A percentile compares a stretch with the other conserved stretches of the same genome.
phyloP scores from a whole-genome alignment of 2,888 invertebrate genomes.

The Celastrina argiolus region DNA sequence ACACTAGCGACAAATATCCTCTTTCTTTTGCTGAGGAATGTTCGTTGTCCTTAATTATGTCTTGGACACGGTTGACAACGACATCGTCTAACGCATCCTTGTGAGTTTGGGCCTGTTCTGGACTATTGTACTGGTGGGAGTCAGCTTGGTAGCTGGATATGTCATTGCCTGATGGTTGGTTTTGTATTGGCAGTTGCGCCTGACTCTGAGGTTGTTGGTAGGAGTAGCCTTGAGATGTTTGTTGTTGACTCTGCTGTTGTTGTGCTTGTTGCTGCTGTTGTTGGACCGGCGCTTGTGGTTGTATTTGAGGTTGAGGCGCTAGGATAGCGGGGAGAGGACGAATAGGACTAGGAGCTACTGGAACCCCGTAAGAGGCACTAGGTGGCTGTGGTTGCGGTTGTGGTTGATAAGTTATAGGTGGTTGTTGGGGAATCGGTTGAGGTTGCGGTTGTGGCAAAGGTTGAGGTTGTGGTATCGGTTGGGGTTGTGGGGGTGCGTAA shows the following conservation, averaged over 20 bases:
- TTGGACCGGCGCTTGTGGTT: conserved; percentile 10
- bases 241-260: conserved; percentile 27
- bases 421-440: conserved; percentile 35
- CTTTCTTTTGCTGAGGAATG: conserved; percentile 59
- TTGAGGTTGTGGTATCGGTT: conserved; percentile 24
- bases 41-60: conserved; percentile 62
- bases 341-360: conserved; percentile 24
- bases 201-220: conserved; percentile 37
- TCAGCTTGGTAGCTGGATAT: conserved; percentile 54
- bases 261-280: conserved; percentile 26
- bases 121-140: conserved; percentile 52
- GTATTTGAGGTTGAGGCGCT: conserved; percentile 30
- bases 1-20: conserved; percentile 62
- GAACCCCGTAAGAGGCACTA: conserved; percentile 27
- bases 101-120: conserved; percentile 43
- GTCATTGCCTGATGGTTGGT: conserved; percentile 38
- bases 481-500: conserved; percentile 29
- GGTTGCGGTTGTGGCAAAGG: conserved; percentile 27
- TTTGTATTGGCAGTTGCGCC: conserved; percentile 41
- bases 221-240: conserved; percentile 35
- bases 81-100: conserved; percentile 56
- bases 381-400: conserved; percentile 28
- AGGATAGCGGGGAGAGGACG: conserved; percentile 27
- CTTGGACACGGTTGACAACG: conserved; percentile 57
- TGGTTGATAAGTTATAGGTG: conserved; percentile 22